Conservation (phyloP, 2,888 invertebrate genomes). For the Eupithecia dodoneata region DNA sequence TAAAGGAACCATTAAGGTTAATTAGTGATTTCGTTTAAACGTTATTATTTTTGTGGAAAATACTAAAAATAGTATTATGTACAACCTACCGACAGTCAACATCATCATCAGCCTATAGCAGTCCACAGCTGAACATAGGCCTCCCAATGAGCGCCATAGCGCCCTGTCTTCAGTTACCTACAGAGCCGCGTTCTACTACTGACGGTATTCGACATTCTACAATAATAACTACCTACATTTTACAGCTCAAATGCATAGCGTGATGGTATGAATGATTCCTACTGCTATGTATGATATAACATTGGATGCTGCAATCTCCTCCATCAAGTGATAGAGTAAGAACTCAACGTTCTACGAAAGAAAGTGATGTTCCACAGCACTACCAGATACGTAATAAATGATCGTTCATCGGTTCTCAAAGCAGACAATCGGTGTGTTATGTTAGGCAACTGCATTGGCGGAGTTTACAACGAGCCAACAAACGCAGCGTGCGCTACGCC, state of each 20-base stretch:
- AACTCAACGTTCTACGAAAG: neutral
- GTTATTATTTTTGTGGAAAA: neutral
- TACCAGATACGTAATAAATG: slow-evolving; percentile 11
- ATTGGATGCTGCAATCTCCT: slow-evolving; percentile 2
- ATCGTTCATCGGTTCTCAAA: slow-evolving; percentile 22
- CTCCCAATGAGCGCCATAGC: too few species aligned
- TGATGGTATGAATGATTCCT: neutral
- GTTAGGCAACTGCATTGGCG: slow-evolving; percentile 54
- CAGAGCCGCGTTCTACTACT: neutral
- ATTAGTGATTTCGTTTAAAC: neutral
- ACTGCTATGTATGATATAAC: neutral
- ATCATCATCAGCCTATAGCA: too few species aligned
- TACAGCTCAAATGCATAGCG: neutral
- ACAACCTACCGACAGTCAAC: neutral
- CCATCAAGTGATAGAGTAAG: neutral
- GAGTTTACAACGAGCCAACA: slow-evolving; percentile 53
- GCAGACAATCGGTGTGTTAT: slow-evolving; percentile 43
- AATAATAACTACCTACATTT: neutral
- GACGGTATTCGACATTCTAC: neutral
- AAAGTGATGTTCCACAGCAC: slow-evolving; percentile 6
- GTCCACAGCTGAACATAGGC: too few species aligned
- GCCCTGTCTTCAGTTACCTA: too few species aligned
- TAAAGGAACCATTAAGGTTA: neutral
- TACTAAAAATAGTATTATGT: neutral
- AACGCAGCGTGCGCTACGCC: slow-evolving; percentile 65